Evolutionary conservation across 2,888 invertebrate species (phyloP).

Genomic region (Cerastis leucographa): DNA sequence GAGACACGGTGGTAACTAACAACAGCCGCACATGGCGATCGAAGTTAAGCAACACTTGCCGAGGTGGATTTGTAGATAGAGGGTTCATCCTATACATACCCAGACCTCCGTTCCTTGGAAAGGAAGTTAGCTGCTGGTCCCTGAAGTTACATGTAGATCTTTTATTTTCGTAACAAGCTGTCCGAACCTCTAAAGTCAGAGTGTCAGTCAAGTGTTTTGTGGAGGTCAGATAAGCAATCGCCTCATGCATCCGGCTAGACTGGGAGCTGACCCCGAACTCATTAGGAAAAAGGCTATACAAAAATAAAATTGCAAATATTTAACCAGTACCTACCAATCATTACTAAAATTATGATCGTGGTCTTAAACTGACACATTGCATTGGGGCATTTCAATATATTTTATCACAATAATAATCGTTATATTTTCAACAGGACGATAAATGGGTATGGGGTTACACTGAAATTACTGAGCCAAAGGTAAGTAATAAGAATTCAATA

Average conservation of each 20-base stretch:
- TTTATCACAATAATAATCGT: background rate
- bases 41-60: background rate
- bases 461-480: background rate
- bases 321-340: background rate
- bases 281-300: background rate
- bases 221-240: background rate
- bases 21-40: background rate
- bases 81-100: background rate
- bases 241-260: background rate
- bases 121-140: background rate
- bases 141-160: background rate
- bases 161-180: background rate
- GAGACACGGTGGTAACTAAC: background rate
- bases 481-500: background rate
- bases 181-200: background rate
- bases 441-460: conserved; percentile 29
- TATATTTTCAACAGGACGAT: conserved; percentile 12
- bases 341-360: background rate
- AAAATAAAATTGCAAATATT: background rate
- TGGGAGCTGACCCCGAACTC: background rate
- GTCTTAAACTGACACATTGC: no score
- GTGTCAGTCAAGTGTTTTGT: no score
- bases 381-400: background rate
- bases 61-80: background rate
- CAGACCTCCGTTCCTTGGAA: background rate